A percentile compares a stretch with the other conserved stretches of the same genome.
Evolutionary conservation across 2,113 vertebrate species (phyloP).

Genomic region (Miniopterus natalensis): DNA sequence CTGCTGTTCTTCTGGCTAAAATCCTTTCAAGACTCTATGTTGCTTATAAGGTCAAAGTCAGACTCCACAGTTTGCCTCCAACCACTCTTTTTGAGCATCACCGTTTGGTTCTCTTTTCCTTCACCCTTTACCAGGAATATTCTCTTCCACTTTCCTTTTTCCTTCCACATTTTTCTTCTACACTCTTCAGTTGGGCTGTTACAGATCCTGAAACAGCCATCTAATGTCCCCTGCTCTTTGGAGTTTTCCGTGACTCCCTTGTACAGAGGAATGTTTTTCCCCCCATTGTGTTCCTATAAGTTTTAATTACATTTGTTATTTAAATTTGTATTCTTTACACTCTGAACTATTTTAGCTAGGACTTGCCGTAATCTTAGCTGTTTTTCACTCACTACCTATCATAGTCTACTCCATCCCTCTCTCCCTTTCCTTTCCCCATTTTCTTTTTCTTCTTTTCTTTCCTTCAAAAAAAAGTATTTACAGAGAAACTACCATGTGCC

Average conservation of each 20-base stretch:
- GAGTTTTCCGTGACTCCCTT: background rate
- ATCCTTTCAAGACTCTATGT: background rate
- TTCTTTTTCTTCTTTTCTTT: conserved; percentile 16
- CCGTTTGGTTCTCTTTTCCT: background rate
- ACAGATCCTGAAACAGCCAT: background rate
- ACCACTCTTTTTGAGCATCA: background rate
- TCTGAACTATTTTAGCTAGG: background rate
- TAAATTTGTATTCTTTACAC: background rate
- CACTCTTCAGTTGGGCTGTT: background rate
- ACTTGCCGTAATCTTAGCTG: background rate
- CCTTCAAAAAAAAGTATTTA: background rate
- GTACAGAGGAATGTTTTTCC: background rate
- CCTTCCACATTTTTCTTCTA: background rate
- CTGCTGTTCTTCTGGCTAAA: conserved; percentile 30
- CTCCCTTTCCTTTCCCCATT: background rate
- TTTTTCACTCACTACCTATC: background rate
- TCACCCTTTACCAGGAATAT: background rate
- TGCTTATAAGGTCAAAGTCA: conserved; percentile 51
- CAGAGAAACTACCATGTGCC: background rate
- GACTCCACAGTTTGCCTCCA: background rate
- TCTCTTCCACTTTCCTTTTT: conserved; percentile 3
- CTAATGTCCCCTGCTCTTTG: background rate
- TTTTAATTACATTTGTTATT: conserved; percentile 40
- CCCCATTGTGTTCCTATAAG: conserved; percentile 26
- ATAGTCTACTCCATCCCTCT: background rate